These are phyloP conservation scores for Natrix natrix DNA, from an alignment of 2,797 vertebrate genomes.

Conservation along the genomic window DNA sequence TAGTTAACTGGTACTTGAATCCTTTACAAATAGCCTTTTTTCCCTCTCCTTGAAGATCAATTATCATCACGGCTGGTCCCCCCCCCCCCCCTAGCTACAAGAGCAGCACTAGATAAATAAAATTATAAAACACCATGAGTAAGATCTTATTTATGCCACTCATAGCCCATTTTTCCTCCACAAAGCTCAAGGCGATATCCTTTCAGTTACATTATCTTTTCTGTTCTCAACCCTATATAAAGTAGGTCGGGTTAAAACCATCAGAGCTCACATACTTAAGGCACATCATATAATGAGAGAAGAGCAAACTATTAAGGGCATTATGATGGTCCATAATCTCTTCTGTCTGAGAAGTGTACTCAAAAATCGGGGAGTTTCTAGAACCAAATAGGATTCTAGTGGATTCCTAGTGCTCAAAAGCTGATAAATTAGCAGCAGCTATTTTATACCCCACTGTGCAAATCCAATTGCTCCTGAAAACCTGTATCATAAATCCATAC, in stretches of 20 bases:
- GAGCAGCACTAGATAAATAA: not conserved
- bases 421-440: not conserved
- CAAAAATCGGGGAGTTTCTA: not conserved
- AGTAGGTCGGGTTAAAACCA: not conserved
- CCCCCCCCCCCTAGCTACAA: not conserved
- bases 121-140: not conserved
- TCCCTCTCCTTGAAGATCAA: not conserved
- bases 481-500: not conserved
- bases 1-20: constrained; percentile 31
- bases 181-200: not conserved
- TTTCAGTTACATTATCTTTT: too few species aligned
- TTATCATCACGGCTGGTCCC: constrained; percentile 3
- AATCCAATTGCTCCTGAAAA: not conserved
- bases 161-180: not conserved
- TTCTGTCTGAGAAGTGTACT: not conserved
- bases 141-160: not conserved
- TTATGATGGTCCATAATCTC: not conserved
- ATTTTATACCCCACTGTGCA: not conserved
- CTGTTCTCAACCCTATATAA: not conserved
- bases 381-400: not conserved
- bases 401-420: not conserved
- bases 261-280: not conserved
- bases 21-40: constrained; percentile 26
- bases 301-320: not conserved
- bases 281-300: not conserved